Evolutionary conservation across 2,888 invertebrate species (phyloP).

Genomic region (Drosophila gaucha): DNA sequence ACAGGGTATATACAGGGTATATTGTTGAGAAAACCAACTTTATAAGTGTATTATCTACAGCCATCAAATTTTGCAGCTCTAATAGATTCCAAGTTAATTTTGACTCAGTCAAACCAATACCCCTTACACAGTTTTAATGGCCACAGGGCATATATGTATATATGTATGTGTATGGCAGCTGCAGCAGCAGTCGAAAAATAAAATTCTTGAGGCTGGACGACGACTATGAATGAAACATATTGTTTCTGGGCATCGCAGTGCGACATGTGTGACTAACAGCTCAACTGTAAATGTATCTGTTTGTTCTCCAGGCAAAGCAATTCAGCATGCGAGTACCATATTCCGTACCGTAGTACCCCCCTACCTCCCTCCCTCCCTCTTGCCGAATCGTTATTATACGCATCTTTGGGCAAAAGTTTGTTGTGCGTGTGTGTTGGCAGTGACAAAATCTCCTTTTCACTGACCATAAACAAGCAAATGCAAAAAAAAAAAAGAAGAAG

Average conservation of each 20-base stretch:
- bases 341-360: too few relatives aligned
- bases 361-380: background rate
- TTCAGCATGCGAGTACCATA: slow-evolving; percentile 18
- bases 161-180: background rate
- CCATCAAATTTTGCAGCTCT: too few relatives aligned
- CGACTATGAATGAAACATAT: slow-evolving; percentile 43
- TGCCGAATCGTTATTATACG: slow-evolving; percentile 19
- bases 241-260: slow-evolving; percentile 43
- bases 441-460: slow-evolving; percentile 45
- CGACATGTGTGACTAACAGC: slow-evolving; percentile 59
- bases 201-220: slow-evolving; percentile 32
- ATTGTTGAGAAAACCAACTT: too few relatives aligned
- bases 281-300: slow-evolving; percentile 49
- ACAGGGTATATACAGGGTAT: background rate
- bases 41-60: too few relatives aligned
- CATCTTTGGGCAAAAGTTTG: slow-evolving; percentile 29
- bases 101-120: background rate
- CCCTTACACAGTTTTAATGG: background rate
- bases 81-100: too few relatives aligned
- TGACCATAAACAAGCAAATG: slow-evolving; percentile 61
- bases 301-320: slow-evolving; percentile 42
- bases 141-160: background rate
- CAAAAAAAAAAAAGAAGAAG: slow-evolving; percentile 34
- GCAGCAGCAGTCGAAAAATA: slow-evolving; percentile 24
- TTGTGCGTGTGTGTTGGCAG: slow-evolving; percentile 30